phyloP scores from a whole-genome alignment of 2,888 invertebrate species.

The Sesia apiformis region DNA sequence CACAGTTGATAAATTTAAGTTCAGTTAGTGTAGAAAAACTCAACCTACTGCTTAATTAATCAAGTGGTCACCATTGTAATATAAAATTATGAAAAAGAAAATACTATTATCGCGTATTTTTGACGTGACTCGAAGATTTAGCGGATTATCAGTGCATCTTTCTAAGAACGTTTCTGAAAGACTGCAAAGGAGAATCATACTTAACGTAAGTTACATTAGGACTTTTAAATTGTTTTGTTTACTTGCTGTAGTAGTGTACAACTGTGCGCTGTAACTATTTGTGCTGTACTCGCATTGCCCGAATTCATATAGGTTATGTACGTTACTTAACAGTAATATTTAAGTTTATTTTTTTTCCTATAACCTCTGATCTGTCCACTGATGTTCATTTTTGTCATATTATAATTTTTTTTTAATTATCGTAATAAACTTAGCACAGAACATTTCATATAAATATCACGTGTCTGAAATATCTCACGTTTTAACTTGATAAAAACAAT shows the following conservation, averaged over 20 bases:
- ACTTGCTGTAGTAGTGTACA: constrained; percentile 3
- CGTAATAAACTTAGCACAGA: no score
- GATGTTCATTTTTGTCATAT: no score
- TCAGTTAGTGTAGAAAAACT: constrained; percentile 30
- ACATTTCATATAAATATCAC: no score
- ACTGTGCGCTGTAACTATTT: background rate
- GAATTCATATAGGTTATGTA: no score
- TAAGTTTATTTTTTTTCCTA: no score
- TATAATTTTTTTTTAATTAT: no score
- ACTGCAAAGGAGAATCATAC: constrained; percentile 39
- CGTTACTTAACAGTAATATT: no score
- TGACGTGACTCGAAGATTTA: constrained; percentile 23
- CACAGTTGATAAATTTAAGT: constrained; percentile 39
- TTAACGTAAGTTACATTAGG: constrained; percentile 33
- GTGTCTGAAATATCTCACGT: no score
- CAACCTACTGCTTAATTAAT: constrained; percentile 11
- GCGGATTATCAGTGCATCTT: constrained; percentile 18
- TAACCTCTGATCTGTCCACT: no score
- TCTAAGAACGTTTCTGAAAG: constrained; percentile 1
- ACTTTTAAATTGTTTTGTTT: constrained; percentile 3
- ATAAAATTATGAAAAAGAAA: constrained; percentile 40
- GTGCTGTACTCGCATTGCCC: background rate
- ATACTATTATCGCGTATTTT: constrained; percentile 31
- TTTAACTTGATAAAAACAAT: no score
- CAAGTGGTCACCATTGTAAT: constrained; percentile 11